These are phyloP conservation scores for Vombatus ursinus DNA, from an alignment of 2,113 vertebrate species.

Conservation along the genomic window DNA sequence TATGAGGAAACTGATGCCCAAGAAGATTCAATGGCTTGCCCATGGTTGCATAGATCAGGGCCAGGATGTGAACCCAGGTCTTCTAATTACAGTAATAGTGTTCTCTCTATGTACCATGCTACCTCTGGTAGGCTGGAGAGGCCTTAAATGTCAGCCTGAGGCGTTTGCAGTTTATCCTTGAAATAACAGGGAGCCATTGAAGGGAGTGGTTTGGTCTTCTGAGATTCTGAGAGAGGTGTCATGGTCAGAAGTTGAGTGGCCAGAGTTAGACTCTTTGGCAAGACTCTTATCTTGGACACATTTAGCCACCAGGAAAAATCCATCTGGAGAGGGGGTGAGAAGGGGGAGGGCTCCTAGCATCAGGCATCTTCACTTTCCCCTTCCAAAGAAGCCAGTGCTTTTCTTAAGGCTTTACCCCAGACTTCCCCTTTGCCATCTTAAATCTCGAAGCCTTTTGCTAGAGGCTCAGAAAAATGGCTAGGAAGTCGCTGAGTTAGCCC, in stretches of 20 bases:
- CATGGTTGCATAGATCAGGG: too few relatives aligned
- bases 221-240: neutral
- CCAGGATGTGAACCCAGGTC: too few relatives aligned
- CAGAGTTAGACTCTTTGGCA: neutral
- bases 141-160: neutral
- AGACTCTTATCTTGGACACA: neutral
- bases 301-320: neutral
- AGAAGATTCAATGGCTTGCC: neutral
- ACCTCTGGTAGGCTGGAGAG: neutral
- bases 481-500: neutral
- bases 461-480: neutral
- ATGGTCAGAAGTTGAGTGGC: neutral
- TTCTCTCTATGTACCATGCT: neutral
- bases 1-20: neutral
- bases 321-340: neutral
- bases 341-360: too few relatives aligned
- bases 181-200: neutral
- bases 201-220: neutral
- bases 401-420: neutral
- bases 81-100: neutral
- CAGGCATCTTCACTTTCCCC: neutral
- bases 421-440: neutral
- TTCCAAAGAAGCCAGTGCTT: neutral
- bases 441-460: neutral
- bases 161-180: neutral